Conservation (phyloP, 2,888 invertebrate species). For the Heliconius sara region DNA sequence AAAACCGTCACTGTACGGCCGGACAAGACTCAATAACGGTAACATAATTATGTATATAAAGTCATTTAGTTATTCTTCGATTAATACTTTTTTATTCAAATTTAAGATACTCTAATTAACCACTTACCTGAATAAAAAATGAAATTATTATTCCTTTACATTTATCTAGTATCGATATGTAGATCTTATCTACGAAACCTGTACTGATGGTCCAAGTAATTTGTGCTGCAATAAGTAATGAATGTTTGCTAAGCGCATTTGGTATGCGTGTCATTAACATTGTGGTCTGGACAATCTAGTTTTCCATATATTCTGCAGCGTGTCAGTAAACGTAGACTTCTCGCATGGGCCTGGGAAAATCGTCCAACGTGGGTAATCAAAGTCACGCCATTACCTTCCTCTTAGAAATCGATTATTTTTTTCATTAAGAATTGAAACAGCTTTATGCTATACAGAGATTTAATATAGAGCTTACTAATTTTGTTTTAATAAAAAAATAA, state of each 20-base stretch:
- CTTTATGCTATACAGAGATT: not conserved
- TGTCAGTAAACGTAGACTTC: slow-evolving; percentile 22
- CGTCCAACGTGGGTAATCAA: slow-evolving; percentile 17
- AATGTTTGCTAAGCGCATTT: slow-evolving; percentile 51
- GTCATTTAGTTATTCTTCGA: not conserved
- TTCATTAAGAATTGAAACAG: not conserved
- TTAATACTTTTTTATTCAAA: not conserved
- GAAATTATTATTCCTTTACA: slow-evolving; percentile 10
- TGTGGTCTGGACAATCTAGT: slow-evolving; percentile 61
- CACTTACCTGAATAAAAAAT: slow-evolving; percentile 5
- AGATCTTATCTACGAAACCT: slow-evolving; percentile 23
- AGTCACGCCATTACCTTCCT: slow-evolving; percentile 3
- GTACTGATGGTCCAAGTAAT: slow-evolving; percentile 31
- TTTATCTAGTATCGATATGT: slow-evolving; percentile 15
- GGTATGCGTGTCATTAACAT: slow-evolving; percentile 59
- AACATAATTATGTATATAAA: not conserved
- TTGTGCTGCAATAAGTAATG: slow-evolving; percentile 27
- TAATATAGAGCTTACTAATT: not conserved
- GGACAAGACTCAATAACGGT: not conserved
- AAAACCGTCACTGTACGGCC: too few species aligned
- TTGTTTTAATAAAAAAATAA: too few species aligned
- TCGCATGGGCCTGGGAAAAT: slow-evolving; percentile 46
- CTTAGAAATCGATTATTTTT: not conserved
- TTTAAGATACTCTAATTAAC: not conserved
- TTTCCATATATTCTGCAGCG: slow-evolving; percentile 53